Evolutionary conservation across 2,888 invertebrate genomes (phyloP).

Genomic region (Lasiommata megera): DNA sequence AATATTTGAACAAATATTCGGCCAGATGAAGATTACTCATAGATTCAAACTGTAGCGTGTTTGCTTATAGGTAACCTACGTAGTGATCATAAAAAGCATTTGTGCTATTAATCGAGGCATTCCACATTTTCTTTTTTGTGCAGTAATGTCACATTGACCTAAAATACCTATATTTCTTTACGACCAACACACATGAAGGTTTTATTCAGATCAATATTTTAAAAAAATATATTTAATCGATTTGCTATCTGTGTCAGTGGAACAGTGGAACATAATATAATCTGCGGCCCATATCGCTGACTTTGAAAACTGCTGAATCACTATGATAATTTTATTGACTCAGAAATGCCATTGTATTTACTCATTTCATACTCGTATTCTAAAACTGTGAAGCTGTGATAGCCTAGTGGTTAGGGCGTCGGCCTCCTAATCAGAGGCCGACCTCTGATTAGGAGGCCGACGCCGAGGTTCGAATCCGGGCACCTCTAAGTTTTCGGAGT

Average conservation of each 20-base stretch:
- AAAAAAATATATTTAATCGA: not conserved
- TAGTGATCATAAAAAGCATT: not conserved
- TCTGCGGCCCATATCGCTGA: constrained; percentile 13
- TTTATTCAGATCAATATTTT: not conserved
- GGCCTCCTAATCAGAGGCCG: no score
- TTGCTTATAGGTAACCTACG: no score
- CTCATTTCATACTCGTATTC: not conserved
- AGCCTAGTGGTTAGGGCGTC: no score
- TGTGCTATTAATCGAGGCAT: not conserved
- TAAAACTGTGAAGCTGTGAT: no score
- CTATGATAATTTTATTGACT: constrained; percentile 13
- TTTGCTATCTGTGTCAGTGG: constrained; percentile 25
- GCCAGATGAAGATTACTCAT: no score
- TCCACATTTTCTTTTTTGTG: not conserved
- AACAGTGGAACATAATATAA: constrained; percentile 15
- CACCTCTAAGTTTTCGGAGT: no score
- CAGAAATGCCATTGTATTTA: constrained; percentile 16
- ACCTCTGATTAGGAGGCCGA: no score
- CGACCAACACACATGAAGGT: constrained; percentile 1
- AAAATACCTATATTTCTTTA: constrained; percentile 1
- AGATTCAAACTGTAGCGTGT: no score
- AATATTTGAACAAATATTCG: not conserved
- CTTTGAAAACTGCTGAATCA: constrained; percentile 24
- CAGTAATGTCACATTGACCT: constrained; percentile 4
- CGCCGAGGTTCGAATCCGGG: no score